A percentile compares a stretch with the other conserved stretches of the same genome.
These are phyloP conservation scores for Sesamia inferens DNA, from an alignment of 2,888 invertebrate species.

Conservation along the genomic window DNA sequence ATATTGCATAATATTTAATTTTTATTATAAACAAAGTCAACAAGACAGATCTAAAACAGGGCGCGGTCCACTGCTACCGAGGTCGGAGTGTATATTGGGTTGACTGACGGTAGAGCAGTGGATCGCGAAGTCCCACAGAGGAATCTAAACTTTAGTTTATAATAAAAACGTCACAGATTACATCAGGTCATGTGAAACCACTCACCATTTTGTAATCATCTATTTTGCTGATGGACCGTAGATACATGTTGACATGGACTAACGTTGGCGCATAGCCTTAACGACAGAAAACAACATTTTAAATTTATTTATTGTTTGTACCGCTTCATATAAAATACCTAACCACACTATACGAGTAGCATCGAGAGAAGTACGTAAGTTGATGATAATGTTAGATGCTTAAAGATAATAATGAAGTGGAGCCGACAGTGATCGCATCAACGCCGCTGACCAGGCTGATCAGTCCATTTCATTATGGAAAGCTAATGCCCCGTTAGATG, in stretches of 20 bases:
- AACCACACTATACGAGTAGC: slow-evolving; percentile 50
- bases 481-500: slow-evolving; percentile 75
- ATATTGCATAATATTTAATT: slow-evolving; percentile 82
- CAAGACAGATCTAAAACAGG: slow-evolving; percentile 45
- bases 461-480: slow-evolving; percentile 75
- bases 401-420: slow-evolving; percentile 75
- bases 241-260: slow-evolving; percentile 98
- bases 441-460: background rate
- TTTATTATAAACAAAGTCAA: slow-evolving; percentile 83
- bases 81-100: slow-evolving; percentile 30
- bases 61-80: slow-evolving; percentile 48
- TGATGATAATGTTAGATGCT: slow-evolving; percentile 82
- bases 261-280: slow-evolving; percentile 95
- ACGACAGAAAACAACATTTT: slow-evolving; percentile 82
- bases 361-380: slow-evolving; percentile 59
- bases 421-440: slow-evolving; percentile 47
- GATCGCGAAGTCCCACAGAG: slow-evolving; percentile 39
- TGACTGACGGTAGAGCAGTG: slow-evolving; percentile 43
- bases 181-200: slow-evolving; percentile 82
- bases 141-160: slow-evolving; percentile 77
- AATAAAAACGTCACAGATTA: slow-evolving; percentile 79
- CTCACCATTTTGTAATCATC: slow-evolving; percentile 99
- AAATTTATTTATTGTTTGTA: slow-evolving; percentile 68
- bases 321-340: slow-evolving; percentile 63
- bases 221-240: slow-evolving; percentile 99